Percentiles rank a stretch among this genome's conserved stretches.
Conservation (phyloP, 1,140 invertebrate species). For the Brachionus calyciflorus region DNA sequence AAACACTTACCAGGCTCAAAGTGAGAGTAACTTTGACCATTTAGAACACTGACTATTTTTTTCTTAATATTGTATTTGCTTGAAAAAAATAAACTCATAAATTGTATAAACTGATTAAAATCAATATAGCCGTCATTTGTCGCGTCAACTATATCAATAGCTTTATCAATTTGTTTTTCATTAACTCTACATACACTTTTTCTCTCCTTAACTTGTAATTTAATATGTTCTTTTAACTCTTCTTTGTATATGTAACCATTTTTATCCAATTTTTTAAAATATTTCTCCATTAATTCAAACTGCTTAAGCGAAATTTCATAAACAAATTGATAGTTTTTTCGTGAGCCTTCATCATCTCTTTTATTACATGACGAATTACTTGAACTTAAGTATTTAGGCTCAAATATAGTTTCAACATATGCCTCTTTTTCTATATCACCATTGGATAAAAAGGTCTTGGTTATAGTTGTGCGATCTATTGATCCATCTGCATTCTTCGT, state of each 20-base stretch:
- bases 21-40: constrained; percentile 10
- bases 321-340: neutral
- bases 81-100: constrained; percentile 37
- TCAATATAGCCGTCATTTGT: neutral
- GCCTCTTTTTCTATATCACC: constrained; percentile 1
- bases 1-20: constrained; percentile 20
- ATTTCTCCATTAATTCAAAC: constrained; percentile 21
- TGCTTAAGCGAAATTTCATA: neutral
- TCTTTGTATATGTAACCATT: constrained; percentile 11
- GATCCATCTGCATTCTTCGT: neutral
- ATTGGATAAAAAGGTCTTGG: neutral
- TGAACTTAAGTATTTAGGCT: neutral
- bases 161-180: neutral
- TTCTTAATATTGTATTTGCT: constrained; percentile 23
- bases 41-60: constrained; percentile 4
- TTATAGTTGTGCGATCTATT: constrained; percentile 5
- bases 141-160: neutral
- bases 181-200: neutral
- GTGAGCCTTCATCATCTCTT: neutral
- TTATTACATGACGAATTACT: neutral
- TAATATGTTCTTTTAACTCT: neutral
- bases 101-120: constrained; percentile 41
- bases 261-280: constrained; percentile 10
- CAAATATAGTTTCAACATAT: constrained; percentile 25
- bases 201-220: neutral